These are phyloP conservation scores for Papilio demoleus DNA, from an alignment of 2,888 invertebrate genomes.

Conservation along the genomic window DNA sequence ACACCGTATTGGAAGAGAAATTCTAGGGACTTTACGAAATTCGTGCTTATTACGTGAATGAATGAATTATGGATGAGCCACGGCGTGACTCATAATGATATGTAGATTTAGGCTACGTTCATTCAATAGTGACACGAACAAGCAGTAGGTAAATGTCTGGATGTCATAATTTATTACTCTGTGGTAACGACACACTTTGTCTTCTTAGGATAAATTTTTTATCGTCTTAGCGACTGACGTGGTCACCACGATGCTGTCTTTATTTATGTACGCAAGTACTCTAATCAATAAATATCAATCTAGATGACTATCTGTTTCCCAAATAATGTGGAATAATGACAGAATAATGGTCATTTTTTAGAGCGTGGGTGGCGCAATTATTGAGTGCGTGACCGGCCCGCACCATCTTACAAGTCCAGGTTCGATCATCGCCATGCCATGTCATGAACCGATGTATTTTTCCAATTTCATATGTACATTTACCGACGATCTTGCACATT, in stretches of 20 bases:
- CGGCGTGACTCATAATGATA: constrained; percentile 73
- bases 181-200: constrained; percentile 29
- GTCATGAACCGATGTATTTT: too few relatives aligned
- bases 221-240: background rate
- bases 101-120: constrained; percentile 69
- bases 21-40: constrained; percentile 48
- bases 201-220: background rate
- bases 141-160: constrained; percentile 12
- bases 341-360: too few relatives aligned
- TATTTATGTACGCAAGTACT: too few relatives aligned
- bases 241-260: background rate
- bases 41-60: constrained; percentile 74
- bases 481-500: too few relatives aligned
- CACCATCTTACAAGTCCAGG: too few relatives aligned
- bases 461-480: too few relatives aligned
- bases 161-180: constrained; percentile 19
- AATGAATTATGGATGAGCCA: constrained; percentile 80
- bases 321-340: too few relatives aligned
- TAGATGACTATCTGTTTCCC: too few relatives aligned
- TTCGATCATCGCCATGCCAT: too few relatives aligned
- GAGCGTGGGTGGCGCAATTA: too few relatives aligned
- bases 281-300: too few relatives aligned
- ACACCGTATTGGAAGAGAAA: constrained; percentile 11
- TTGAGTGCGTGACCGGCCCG: too few relatives aligned
- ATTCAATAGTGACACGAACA: constrained; percentile 21